These are phyloP conservation scores for Coboldia fuscipes DNA, from an alignment of 1,140 invertebrate species.

Conservation along the genomic window DNA sequence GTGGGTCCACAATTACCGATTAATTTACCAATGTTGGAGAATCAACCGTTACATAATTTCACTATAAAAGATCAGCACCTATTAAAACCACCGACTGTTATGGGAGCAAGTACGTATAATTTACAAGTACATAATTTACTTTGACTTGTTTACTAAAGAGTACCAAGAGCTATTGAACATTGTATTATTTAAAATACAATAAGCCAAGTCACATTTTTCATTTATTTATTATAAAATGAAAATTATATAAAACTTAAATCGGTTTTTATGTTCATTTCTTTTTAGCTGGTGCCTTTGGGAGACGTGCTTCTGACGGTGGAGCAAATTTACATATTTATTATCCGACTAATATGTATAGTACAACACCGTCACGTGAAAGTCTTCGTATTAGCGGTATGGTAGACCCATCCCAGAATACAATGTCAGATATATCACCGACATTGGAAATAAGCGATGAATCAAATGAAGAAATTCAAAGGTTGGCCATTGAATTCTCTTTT, in stretches of 20 bases:
- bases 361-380: slow-evolving; percentile 5
- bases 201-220: no score
- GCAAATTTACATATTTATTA: slow-evolving; percentile 73
- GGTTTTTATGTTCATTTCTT: slow-evolving; percentile 1
- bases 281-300: slow-evolving; percentile 54
- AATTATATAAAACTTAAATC: neutral
- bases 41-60: slow-evolving; percentile 57
- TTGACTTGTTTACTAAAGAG: no score
- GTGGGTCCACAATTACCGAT: slow-evolving; percentile 36
- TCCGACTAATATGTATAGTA: slow-evolving; percentile 19
- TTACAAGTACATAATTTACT: no score
- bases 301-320: slow-evolving; percentile 87
- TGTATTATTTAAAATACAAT: no score
- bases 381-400: neutral
- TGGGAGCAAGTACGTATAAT: slow-evolving; percentile 68
- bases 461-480: slow-evolving; percentile 20
- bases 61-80: slow-evolving; percentile 85
- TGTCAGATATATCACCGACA: neutral
- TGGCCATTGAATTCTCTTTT: no score
- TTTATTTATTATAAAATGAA: no score
- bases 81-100: slow-evolving; percentile 71
- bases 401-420: neutral
- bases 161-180: no score
- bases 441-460: slow-evolving; percentile 11
- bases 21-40: slow-evolving; percentile 50